Conservation (phyloP, 2,113 vertebrate genomes). For the Channa argus region DNA sequence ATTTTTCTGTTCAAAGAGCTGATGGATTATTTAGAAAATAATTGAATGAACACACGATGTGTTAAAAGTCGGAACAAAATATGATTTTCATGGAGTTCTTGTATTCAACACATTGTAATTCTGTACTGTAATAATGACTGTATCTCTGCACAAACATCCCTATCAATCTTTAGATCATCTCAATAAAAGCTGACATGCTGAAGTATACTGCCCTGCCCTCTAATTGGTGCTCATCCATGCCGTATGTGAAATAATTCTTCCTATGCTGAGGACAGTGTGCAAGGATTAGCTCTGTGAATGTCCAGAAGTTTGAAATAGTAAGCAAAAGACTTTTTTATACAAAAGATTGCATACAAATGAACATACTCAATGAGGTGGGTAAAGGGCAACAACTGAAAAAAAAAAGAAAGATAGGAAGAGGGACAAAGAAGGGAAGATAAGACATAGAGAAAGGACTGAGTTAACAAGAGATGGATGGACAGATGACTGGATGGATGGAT, state of each 20-base stretch:
- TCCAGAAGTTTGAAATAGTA: slow-evolving; percentile 64
- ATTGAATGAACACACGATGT: slow-evolving; percentile 39
- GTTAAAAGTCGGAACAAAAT: slow-evolving; percentile 14
- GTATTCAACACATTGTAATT: neutral
- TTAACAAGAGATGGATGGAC: slow-evolving; percentile 34
- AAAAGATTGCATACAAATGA: slow-evolving; percentile 53
- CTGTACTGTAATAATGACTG: too few relatives aligned
- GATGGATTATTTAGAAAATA: slow-evolving; percentile 60
- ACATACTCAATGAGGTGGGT: slow-evolving; percentile 53
- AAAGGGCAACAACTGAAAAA: slow-evolving; percentile 53
- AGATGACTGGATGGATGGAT: slow-evolving; percentile 17
- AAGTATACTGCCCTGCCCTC: neutral
- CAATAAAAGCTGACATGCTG: neutral
- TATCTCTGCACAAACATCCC: too few relatives aligned
- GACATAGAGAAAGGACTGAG: slow-evolving; percentile 41
- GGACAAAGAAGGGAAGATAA: slow-evolving; percentile 51
- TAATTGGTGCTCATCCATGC: slow-evolving; percentile 11
- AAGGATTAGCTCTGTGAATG: slow-evolving; percentile 35
- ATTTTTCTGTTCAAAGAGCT: slow-evolving; percentile 53
- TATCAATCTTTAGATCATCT: neutral
- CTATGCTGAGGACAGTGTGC: slow-evolving; percentile 20
- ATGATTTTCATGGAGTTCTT: neutral
- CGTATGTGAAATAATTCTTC: slow-evolving; percentile 21
- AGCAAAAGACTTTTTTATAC: slow-evolving; percentile 36
- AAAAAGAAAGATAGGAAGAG: slow-evolving; percentile 51